Evolutionary conservation across 2,797 vertebrate species (phyloP).

Genomic region (Mormyrops boulengeri): DNA sequence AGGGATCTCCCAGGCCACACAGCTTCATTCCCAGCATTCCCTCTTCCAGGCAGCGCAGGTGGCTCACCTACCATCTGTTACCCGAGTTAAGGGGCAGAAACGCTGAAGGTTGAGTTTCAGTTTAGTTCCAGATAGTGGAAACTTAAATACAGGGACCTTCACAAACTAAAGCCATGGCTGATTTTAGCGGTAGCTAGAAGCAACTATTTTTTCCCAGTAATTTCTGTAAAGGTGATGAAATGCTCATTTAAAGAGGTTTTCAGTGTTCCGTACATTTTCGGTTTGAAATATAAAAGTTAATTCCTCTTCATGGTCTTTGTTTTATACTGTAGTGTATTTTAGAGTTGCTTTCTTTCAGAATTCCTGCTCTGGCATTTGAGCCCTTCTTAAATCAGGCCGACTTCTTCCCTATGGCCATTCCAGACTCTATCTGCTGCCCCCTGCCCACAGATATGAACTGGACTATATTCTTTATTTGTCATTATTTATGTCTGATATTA

Average conservation of each 20-base stretch:
- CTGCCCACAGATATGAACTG: not conserved
- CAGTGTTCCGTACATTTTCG: not conserved
- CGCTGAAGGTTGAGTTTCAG: not conserved
- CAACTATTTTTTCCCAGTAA: not conserved
- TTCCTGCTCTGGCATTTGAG: not conserved
- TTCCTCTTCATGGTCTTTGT: not conserved
- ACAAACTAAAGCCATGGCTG: not conserved
- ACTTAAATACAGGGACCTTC: not conserved
- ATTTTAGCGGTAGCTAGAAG: not conserved
- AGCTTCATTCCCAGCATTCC: not conserved
- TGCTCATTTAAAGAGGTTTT: not conserved
- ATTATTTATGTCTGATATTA: not conserved
- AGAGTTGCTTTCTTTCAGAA: not conserved
- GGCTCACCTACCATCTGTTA: not conserved
- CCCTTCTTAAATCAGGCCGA: not conserved
- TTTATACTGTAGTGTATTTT: not conserved
- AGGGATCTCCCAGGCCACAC: not conserved
- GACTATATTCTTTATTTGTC: not conserved
- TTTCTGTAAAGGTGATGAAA: not conserved
- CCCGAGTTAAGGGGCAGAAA: not conserved
- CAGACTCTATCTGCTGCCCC: not conserved
- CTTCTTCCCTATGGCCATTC: not conserved
- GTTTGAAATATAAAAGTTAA: not conserved
- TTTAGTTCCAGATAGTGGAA: not conserved
- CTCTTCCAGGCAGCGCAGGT: not conserved